Percentiles rank a stretch among this genome's conserved stretches.
Evolutionary conservation across 2,113 vertebrate genomes (phyloP).

Genomic region (sheep (Ovis aries)): DNA sequence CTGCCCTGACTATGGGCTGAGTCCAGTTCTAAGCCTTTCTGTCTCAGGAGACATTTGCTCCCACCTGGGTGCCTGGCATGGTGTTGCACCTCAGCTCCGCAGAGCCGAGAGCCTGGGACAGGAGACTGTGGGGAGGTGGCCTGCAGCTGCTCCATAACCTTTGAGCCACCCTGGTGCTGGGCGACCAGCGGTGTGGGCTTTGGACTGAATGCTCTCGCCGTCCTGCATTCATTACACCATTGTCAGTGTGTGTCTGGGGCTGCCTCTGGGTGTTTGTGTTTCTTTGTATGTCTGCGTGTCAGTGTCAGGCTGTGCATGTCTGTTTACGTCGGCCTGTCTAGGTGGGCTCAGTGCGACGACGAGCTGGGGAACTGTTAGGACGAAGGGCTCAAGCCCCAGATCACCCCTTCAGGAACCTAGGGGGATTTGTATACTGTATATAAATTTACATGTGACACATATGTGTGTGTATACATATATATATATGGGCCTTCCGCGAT

Average conservation of each 20-base stretch:
- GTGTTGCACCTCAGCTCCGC: neutral
- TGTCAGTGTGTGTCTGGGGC: slow-evolving; percentile 35
- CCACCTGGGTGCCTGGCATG: neutral
- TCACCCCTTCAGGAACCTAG: neutral
- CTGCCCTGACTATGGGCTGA: neutral
- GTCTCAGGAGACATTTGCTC: neutral
- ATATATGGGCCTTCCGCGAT: neutral
- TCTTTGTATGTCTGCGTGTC: slow-evolving; percentile 61
- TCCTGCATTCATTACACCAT: neutral
- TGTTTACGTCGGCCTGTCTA: slow-evolving; percentile 56
- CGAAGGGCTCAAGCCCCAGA: neutral
- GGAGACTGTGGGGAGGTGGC: neutral
- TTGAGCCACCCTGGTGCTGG: neutral
- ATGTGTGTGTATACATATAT: neutral
- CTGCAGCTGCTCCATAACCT: neutral
- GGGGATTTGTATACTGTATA: neutral
- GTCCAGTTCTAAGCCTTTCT: neutral
- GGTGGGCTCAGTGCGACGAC: neutral
- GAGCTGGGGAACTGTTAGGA: neutral
- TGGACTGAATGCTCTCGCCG: neutral
- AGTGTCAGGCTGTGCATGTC: slow-evolving; percentile 42
- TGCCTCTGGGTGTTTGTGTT: slow-evolving; percentile 62
- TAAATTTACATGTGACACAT: neutral
- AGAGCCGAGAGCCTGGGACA: neutral
- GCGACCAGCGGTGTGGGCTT: neutral